Evolutionary conservation across 1,140 invertebrate genomes (phyloP), one percentile per base, ranked within the genome.

Genomic region (Leptinotarsa lineolata): DNA sequence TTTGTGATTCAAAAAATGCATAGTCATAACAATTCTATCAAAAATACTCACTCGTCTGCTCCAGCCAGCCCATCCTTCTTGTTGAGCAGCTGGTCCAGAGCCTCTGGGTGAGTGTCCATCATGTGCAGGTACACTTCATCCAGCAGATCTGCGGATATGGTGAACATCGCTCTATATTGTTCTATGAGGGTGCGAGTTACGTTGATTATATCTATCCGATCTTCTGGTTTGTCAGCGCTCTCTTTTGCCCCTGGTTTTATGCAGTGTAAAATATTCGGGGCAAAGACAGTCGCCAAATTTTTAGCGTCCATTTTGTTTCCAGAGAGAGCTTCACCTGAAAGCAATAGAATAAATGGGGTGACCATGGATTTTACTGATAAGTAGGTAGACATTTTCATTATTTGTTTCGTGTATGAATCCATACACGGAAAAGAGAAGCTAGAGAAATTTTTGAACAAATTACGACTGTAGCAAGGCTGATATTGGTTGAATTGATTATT

Each of bases 281-380:
- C 96, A 84, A 98, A 96, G 22, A 97, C 89, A 4, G 95, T 97
- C 0, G 96, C 95, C 73, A 98, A 86, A 84, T 97, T 97, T 58
- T 90, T 92, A 13, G 92, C 91, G 83, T 97, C 94, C 95, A 98
- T 98, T 87, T 95, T 97, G 86, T 97, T 97, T 3, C 95, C 96
- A 24, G 89, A 81, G 60, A 93, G 74, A 85, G 90, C 86, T 75
- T 91, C 88, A 48, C 90, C 91, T 85, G 76, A 60, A 80, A 77
- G 54, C 58, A 70, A 20, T 18, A 11, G 1, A 39, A 39, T 39
- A 0, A 11, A 39, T 11, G 30, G 30, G 8, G 30, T 39, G 30
- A 39, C 8, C 3, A 39, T 39, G 0, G 11, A 11, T 39, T 39
- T 39, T 39, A 4, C 30, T 39, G 30, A 39, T 39, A 11, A 39